These are phyloP conservation scores for Matsumurasca onukii DNA, from an alignment of 1,140 invertebrate genomes.

Conservation along the genomic window DNA sequence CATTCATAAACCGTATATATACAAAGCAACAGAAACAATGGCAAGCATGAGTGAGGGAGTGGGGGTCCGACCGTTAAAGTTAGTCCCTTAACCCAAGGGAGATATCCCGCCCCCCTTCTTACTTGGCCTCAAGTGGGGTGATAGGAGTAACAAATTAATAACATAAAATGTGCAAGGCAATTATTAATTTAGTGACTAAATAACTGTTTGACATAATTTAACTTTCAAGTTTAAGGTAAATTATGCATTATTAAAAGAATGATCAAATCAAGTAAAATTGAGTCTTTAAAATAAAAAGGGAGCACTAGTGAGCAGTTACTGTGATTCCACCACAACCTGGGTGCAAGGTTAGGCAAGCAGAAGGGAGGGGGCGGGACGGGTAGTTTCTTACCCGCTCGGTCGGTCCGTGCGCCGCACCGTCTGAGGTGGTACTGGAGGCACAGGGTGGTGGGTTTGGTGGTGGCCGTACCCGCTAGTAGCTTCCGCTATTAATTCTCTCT, in stretches of 20 bases:
- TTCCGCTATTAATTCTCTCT: conserved; percentile 41
- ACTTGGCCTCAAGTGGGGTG: too few relatives aligned
- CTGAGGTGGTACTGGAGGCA: conserved; percentile 18
- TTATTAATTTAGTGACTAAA: too few relatives aligned
- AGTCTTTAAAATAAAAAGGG: conserved; percentile 1
- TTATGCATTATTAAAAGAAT: too few relatives aligned
- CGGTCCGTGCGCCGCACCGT: conserved; percentile 29
- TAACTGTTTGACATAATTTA: too few relatives aligned
- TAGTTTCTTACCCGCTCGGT: conserved; percentile 29
- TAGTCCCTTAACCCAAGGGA: too few relatives aligned
- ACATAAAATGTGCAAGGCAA: too few relatives aligned
- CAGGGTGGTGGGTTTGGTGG: conserved; percentile 35
- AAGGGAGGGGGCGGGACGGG: conserved; percentile 17
- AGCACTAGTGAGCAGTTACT: neutral
- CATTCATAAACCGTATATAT: conserved; percentile 16
- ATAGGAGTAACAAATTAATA: too few relatives aligned
- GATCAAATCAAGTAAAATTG: too few relatives aligned
- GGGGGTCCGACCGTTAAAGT: conserved; percentile 16
- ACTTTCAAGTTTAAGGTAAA: too few relatives aligned
- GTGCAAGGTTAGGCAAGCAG: conserved; percentile 25
- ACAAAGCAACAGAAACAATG: conserved; percentile 22
- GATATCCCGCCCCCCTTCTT: too few relatives aligned
- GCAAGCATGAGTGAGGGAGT: conserved; percentile 24
- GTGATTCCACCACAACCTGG: conserved; percentile 17
- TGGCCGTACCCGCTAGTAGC: conserved; percentile 45